These are phyloP conservation scores for Spinus olivaceus DNA, from an alignment of 2,797 vertebrate species.

Conservation along the genomic window DNA sequence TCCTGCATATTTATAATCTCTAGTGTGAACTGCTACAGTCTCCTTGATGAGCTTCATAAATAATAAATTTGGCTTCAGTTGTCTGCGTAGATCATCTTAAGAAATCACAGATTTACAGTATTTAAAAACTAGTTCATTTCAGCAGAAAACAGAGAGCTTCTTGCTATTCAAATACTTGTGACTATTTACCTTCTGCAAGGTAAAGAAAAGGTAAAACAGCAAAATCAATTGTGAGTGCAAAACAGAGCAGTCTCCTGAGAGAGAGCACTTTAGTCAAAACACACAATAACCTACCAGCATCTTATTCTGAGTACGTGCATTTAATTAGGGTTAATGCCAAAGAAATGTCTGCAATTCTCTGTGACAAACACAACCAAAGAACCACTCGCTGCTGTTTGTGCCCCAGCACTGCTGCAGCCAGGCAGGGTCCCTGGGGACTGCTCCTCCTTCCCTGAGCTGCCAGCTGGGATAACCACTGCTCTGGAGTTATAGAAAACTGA, in stretches of 20 bases:
- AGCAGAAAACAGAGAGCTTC: neutral
- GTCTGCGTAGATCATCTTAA: neutral
- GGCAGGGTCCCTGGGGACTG: neutral
- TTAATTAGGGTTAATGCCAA: neutral
- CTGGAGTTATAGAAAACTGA: neutral
- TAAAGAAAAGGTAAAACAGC: neutral
- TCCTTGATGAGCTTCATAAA: conserved; percentile 51
- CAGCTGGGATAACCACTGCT: neutral
- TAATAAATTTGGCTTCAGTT: conserved; percentile 31
- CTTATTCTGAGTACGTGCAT: neutral
- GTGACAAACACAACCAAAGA: neutral
- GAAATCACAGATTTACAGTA: neutral
- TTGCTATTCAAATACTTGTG: neutral
- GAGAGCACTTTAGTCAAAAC: neutral
- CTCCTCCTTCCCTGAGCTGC: neutral
- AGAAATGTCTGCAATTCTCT: neutral
- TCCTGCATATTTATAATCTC: conserved; percentile 24
- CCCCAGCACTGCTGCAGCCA: neutral
- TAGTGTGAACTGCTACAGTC: conserved; percentile 8
- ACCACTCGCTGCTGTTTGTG: neutral
- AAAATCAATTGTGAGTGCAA: neutral
- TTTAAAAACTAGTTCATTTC: neutral
- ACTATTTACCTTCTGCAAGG: neutral
- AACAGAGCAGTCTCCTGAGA: neutral
- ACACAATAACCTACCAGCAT: neutral